Percentiles rank a stretch among this genome's conserved stretches.
Conservation (phyloP, 2,797 vertebrate genomes). For the Sebastes hopkinsi region DNA sequence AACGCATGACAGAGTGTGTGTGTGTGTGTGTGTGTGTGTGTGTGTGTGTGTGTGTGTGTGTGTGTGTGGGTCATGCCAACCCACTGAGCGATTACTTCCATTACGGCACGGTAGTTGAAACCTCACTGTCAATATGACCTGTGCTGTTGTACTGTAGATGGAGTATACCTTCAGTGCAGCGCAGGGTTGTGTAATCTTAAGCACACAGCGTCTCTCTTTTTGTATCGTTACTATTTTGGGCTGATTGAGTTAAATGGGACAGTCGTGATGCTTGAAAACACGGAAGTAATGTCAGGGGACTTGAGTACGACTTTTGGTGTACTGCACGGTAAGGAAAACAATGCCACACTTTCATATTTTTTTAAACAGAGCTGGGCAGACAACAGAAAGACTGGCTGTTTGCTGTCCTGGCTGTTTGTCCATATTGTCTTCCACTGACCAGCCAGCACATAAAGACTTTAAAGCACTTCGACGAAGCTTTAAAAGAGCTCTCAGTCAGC, state of each 20-base stretch:
- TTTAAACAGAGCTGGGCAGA: not conserved
- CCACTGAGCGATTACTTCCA: not conserved
- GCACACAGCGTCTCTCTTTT: not conserved
- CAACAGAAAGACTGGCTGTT: not conserved
- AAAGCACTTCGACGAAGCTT: constrained; percentile 21
- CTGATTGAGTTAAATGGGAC: constrained; percentile 22
- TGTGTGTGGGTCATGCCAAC: not conserved
- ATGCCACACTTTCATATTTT: not conserved
- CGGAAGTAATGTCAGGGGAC: not conserved
- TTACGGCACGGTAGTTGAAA: not conserved
- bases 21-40: not conserved
- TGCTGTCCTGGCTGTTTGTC: not conserved
- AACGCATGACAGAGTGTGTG: not conserved
- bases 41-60: not conserved
- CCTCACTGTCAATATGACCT: not conserved
- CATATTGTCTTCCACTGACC: not conserved
- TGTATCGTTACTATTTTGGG: not conserved
- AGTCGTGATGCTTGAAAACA: not conserved
- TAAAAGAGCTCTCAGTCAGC: constrained; percentile 11
- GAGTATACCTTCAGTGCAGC: not conserved
- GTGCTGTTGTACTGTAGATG: not conserved
- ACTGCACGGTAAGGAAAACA: not conserved
- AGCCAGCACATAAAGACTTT: constrained; percentile 18
- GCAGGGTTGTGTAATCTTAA: not conserved
- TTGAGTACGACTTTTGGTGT: not conserved